A percentile compares a stretch with the other conserved stretches of the same genome.
These are phyloP conservation scores for Heptranchias perlo DNA, from an alignment of 2,113 vertebrate species.

Conservation along the genomic window DNA sequence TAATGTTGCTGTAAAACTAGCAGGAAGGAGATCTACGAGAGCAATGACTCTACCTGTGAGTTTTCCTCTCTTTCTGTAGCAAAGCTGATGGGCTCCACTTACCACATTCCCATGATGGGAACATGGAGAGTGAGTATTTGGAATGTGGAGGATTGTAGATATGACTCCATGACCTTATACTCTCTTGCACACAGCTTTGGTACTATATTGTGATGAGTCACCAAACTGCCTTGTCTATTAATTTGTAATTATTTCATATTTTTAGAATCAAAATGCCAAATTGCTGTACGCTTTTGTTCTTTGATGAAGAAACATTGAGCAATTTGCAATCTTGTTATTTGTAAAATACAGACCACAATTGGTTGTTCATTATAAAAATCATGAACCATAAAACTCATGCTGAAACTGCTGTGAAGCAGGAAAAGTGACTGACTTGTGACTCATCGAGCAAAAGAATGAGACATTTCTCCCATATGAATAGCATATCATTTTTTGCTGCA, in stretches of 20 bases:
- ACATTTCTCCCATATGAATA: neutral
- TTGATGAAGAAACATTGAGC: neutral
- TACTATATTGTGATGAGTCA: neutral
- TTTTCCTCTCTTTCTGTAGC: neutral
- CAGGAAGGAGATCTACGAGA: neutral
- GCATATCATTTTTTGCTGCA: neutral
- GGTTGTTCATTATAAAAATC: neutral
- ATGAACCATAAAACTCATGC: neutral
- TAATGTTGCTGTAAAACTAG: neutral
- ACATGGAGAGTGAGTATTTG: neutral
- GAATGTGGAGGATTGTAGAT: neutral
- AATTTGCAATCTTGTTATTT: neutral
- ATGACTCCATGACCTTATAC: neutral
- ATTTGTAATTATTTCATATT: neutral
- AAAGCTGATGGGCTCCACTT: neutral
- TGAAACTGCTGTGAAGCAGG: conserved; percentile 6
- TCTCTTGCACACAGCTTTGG: neutral
- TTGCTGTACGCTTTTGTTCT: neutral
- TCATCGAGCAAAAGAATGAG: conserved; percentile 6
- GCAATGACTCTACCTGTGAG: neutral
- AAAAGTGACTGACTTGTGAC: neutral
- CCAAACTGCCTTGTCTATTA: neutral
- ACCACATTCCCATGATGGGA: neutral
- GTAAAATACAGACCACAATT: conserved; percentile 1
- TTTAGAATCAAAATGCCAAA: neutral